Evolutionary conservation across 2,797 vertebrate genomes (phyloP).

Genomic region (Poecilia velifera): DNA sequence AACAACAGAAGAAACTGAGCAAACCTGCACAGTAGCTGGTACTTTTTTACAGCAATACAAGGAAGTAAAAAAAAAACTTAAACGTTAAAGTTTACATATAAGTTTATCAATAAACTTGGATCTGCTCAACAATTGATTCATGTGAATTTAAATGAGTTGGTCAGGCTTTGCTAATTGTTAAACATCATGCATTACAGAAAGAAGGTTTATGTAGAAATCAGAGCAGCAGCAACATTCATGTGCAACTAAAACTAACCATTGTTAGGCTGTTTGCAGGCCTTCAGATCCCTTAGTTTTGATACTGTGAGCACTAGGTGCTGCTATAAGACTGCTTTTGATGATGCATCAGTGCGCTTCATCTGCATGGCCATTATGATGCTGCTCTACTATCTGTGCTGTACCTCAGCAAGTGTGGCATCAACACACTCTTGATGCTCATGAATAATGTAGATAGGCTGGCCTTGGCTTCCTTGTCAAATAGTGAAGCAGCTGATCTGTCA

Average conservation of each 20-base stretch:
- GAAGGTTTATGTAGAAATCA: background rate
- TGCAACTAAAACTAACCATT: background rate
- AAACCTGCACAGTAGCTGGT: background rate
- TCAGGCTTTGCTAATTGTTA: background rate
- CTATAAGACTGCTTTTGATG: conserved; percentile 50
- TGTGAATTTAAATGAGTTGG: background rate
- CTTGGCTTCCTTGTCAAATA: conserved; percentile 53
- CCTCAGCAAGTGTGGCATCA: conserved; percentile 34
- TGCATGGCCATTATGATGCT: conserved; percentile 48
- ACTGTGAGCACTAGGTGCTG: conserved; percentile 64
- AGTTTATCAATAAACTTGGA: background rate
- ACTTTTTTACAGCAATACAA: background rate
- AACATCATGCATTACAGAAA: background rate
- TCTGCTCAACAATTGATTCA: background rate
- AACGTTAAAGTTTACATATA: background rate
- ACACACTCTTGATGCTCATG: conserved; percentile 61
- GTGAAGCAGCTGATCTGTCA: conserved; percentile 67
- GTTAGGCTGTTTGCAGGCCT: background rate
- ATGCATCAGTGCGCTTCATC: conserved; percentile 32
- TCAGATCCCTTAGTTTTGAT: conserved; percentile 18
- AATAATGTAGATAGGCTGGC: conserved; percentile 68
- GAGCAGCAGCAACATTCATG: background rate
- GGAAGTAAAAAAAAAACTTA: background rate
- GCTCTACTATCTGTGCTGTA: conserved; percentile 45
- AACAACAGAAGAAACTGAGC: background rate